Evolutionary conservation across 2,113 vertebrate genomes (phyloP).

Genomic region (Kobus ellipsiprymnus): DNA sequence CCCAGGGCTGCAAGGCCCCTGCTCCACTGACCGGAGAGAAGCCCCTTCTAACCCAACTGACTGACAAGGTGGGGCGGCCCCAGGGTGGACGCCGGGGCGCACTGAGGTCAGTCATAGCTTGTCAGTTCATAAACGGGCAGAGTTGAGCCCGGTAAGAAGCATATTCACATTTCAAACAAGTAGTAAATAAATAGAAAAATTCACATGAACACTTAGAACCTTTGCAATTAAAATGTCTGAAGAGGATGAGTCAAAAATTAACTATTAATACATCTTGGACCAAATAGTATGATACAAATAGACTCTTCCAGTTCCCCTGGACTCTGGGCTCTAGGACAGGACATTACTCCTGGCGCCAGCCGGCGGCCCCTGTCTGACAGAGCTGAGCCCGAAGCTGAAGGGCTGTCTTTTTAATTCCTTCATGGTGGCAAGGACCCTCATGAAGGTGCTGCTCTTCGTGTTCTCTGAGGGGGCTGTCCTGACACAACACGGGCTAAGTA

Average conservation of each 20-base stretch:
- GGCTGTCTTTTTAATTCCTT: neutral
- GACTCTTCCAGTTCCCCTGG: fast-evolving
- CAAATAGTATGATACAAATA: fast-evolving
- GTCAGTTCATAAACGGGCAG: neutral
- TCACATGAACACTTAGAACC: fast-evolving
- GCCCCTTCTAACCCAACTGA: too few relatives aligned
- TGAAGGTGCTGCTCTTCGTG: fast-evolving
- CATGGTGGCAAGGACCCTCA: neutral
- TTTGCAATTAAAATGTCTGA: fast-evolving
- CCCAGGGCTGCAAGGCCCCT: too few relatives aligned
- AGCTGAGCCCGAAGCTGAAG: fast-evolving
- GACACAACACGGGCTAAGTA: neutral
- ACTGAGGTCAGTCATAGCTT: fast-evolving
- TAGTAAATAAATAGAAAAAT: fast-evolving
- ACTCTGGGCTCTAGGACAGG: neutral
- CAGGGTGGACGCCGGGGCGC: fast-evolving
- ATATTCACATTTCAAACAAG: neutral
- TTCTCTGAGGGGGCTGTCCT: neutral
- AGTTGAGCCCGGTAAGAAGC: neutral
- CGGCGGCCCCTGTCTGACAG: fast-evolving
- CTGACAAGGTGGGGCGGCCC: too few relatives aligned
- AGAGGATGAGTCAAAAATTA: neutral
- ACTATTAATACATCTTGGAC: neutral
- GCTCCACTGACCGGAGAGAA: neutral
- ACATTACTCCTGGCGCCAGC: neutral